Evolutionary conservation across 1,140 invertebrate genomes (phyloP).

Genomic region (Cherax destructor): DNA sequence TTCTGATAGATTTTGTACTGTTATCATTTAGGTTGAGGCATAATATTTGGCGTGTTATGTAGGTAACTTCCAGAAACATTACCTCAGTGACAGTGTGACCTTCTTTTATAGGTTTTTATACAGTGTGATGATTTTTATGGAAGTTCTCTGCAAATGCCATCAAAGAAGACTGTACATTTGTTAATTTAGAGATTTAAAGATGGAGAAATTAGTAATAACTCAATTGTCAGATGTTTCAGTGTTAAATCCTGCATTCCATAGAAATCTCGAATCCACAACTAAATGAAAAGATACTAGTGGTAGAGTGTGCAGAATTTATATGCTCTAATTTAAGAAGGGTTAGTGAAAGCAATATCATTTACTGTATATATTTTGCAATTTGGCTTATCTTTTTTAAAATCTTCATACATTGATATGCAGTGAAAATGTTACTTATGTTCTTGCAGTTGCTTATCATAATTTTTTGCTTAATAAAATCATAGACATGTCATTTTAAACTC

Average conservation of each 20-base stretch:
- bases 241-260: no score
- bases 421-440: no score
- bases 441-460: no score
- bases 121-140: constrained; percentile 6
- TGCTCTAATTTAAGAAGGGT: no score
- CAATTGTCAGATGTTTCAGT: background rate
- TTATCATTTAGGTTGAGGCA: background rate
- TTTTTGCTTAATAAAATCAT: no score
- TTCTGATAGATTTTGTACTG: background rate
- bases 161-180: background rate
- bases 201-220: background rate
- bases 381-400: no score
- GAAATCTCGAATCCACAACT: background rate
- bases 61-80: constrained; percentile 3
- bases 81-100: background rate
- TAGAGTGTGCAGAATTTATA: no score
- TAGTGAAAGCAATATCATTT: no score
- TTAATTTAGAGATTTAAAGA: background rate
- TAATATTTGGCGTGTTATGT: background rate
- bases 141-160: background rate
- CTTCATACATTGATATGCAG: no score
- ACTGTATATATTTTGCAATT: no score
- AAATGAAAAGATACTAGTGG: background rate
- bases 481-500: no score
- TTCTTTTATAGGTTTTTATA: constrained; percentile 5